These are phyloP conservation scores for Xanthorhoe designata DNA, from an alignment of 2,888 invertebrate species.

Conservation along the genomic window DNA sequence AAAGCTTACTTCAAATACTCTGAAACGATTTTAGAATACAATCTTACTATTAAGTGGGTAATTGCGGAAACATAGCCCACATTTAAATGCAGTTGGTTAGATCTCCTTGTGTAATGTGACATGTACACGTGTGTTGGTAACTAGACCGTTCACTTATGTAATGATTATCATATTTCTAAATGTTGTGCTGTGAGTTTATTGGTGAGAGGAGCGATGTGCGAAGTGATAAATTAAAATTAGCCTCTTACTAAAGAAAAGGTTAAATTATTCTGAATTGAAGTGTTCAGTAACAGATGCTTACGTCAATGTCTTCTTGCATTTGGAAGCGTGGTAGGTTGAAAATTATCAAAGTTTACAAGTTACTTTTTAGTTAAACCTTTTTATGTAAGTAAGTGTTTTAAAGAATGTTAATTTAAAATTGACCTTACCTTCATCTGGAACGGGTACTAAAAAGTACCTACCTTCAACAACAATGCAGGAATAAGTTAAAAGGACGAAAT, in stretches of 20 bases:
- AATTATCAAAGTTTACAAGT: too few relatives aligned
- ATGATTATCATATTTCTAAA: constrained; percentile 43
- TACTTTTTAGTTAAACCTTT: too few relatives aligned
- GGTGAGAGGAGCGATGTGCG: constrained; percentile 16
- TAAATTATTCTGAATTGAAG: neutral
- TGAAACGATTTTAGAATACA: neutral
- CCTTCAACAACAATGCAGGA: too few relatives aligned
- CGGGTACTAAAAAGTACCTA: too few relatives aligned
- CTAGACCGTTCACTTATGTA: constrained; percentile 45
- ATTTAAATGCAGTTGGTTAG: constrained; percentile 38
- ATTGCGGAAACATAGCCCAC: constrained; percentile 37
- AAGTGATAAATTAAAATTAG: neutral
- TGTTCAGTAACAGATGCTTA: too few relatives aligned
- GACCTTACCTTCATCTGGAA: too few relatives aligned
- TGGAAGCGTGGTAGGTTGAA: too few relatives aligned
- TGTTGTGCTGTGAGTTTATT: constrained; percentile 19
- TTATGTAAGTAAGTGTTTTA: too few relatives aligned
- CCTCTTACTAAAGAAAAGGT: neutral
- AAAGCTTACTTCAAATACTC: too few relatives aligned
- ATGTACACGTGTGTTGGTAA: constrained; percentile 36
- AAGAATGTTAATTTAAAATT: too few relatives aligned
- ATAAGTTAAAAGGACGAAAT: too few relatives aligned
- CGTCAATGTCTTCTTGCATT: too few relatives aligned
- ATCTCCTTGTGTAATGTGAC: constrained; percentile 37
- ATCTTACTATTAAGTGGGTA: neutral